Conservation (phyloP, 2,888 invertebrate species). For the Therioaphis trifolii region DNA sequence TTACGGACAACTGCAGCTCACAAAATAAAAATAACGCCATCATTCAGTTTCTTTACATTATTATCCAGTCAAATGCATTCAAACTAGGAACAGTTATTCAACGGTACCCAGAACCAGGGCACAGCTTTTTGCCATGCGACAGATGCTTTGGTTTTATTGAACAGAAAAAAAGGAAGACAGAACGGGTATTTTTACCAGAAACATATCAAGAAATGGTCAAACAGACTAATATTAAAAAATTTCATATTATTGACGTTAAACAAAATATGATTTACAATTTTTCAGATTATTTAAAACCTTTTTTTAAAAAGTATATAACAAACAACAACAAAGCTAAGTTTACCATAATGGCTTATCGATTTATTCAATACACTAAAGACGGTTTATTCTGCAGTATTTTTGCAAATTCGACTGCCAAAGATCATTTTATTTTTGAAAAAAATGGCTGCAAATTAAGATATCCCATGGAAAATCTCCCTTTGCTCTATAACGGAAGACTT, state of each 20-base stretch:
- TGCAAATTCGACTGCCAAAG: slow-evolving; percentile 5
- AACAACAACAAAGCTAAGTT: background rate
- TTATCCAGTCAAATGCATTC: background rate
- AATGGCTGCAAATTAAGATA: slow-evolving; percentile 24
- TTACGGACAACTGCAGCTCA: background rate
- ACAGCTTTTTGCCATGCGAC: too few relatives aligned
- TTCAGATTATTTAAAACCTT: background rate
- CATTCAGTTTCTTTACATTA: background rate
- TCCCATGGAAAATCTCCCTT: slow-evolving; percentile 15
- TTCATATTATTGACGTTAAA: background rate
- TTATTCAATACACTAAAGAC: background rate
- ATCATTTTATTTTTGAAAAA: slow-evolving; percentile 17
- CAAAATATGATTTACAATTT: slow-evolving; percentile 4
- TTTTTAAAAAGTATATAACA: background rate
- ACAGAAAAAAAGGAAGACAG: background rate
- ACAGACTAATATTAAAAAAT: too few relatives aligned
- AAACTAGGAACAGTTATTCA: background rate
- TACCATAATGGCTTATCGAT: slow-evolving; percentile 18
- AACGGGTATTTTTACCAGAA: background rate
- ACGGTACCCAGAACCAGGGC: too few relatives aligned
- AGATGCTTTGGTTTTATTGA: background rate
- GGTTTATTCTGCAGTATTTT: background rate
- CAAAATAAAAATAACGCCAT: background rate
- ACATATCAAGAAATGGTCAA: too few relatives aligned
- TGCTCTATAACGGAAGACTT: slow-evolving; percentile 20